Evolutionary conservation across 2,113 vertebrate species (phyloP).

Genomic region (Nematolebias whitei): DNA sequence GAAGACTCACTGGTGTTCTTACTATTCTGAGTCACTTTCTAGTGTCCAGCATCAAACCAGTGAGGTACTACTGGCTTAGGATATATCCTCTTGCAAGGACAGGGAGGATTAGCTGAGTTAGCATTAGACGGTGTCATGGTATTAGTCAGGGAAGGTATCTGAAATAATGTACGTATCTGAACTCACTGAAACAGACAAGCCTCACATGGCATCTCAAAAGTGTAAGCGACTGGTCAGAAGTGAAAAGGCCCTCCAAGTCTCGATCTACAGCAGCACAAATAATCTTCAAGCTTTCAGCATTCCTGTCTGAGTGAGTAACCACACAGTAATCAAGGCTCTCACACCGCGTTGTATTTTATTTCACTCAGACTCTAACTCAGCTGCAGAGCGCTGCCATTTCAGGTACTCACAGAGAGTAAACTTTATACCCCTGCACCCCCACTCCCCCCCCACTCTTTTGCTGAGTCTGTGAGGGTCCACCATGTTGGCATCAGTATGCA

Average conservation of each 20-base stretch:
- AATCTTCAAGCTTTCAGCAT: conserved; percentile 67
- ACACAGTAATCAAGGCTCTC: conserved; percentile 39
- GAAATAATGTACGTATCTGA: conserved; percentile 30
- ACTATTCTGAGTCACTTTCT: not conserved
- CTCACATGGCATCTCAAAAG: conserved; percentile 4
- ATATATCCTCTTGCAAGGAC: conserved; percentile 52
- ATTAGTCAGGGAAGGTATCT: conserved; percentile 43
- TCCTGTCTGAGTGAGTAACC: conserved; percentile 62
- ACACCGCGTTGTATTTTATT: conserved; percentile 22
- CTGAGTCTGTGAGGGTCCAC: conserved; percentile 44
- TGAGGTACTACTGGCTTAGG: conserved; percentile 7
- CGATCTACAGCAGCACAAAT: conserved; percentile 58
- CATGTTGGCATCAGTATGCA: conserved; percentile 58
- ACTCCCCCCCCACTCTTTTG: conserved; percentile 17
- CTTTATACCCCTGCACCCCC: conserved; percentile 1
- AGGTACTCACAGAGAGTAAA: conserved; percentile 55
- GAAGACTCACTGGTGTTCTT: not conserved
- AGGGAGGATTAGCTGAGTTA: conserved; percentile 61
- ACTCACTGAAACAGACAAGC: conserved; percentile 1
- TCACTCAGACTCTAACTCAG: conserved; percentile 8
- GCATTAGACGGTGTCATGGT: conserved; percentile 47
- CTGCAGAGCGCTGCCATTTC: conserved; percentile 44
- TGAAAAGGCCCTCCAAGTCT: conserved; percentile 9
- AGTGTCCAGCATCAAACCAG: conserved; percentile 6
- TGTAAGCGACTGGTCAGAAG: not conserved